These are phyloP conservation scores for Polia nebulosa DNA, from an alignment of 2,888 invertebrate genomes.

Conservation along the genomic window DNA sequence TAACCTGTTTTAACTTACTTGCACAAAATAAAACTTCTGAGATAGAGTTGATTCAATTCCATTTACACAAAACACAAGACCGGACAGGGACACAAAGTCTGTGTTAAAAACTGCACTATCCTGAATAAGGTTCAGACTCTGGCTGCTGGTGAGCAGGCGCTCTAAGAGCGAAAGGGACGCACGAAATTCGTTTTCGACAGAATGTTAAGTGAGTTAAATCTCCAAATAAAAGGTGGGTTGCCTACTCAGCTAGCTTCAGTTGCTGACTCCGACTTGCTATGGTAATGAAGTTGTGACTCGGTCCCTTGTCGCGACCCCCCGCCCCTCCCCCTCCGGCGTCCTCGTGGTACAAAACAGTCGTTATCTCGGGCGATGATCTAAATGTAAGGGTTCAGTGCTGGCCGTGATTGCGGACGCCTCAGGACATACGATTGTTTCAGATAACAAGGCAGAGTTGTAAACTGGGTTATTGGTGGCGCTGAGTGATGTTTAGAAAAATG, in stretches of 20 bases:
- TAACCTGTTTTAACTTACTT: slow-evolving; percentile 30
- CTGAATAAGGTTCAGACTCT: slow-evolving; percentile 46
- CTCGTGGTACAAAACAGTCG: slow-evolving; percentile 72
- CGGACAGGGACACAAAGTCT: slow-evolving; percentile 31
- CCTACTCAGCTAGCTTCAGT: slow-evolving; percentile 75
- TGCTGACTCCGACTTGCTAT: slow-evolving; percentile 81
- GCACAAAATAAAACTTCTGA: slow-evolving; percentile 21
- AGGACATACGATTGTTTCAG: slow-evolving; percentile 82
- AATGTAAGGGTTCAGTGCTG: slow-evolving; percentile 78
- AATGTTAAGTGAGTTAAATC: slow-evolving; percentile 89
- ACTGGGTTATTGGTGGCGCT: slow-evolving; percentile 66
- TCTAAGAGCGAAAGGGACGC: slow-evolving; percentile 73
- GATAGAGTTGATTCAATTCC: slow-evolving; percentile 27
- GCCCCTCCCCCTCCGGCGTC: slow-evolving; percentile 50
- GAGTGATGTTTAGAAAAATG: slow-evolving; percentile 62
- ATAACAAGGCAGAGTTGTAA: slow-evolving; percentile 70
- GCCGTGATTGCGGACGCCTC: slow-evolving; percentile 81
- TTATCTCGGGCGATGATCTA: slow-evolving; percentile 85
- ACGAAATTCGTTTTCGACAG: slow-evolving; percentile 82
- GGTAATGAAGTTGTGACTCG: slow-evolving; percentile 80
- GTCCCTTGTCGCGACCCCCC: slow-evolving; percentile 66
- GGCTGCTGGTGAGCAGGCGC: slow-evolving; percentile 39
- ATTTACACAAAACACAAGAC: slow-evolving; percentile 33
- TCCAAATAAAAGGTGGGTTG: slow-evolving; percentile 87
- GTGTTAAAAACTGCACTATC: slow-evolving; percentile 49